Evolutionary conservation across 2,888 invertebrate species (phyloP), one percentile per base, ranked within the genome.

Genomic region (Chrysotoxum bicinctum): DNA sequence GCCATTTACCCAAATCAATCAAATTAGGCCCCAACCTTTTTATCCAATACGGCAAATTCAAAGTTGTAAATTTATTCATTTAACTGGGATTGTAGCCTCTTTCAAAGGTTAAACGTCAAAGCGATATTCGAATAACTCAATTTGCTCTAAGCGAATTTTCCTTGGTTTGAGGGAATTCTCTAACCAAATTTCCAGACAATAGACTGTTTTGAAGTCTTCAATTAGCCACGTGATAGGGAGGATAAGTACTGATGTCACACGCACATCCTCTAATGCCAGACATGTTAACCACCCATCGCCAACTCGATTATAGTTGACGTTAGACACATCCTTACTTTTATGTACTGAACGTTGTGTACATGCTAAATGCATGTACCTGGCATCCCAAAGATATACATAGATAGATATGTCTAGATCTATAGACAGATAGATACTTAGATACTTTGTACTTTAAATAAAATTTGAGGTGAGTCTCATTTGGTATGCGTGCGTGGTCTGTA

Each of bases 401-500:
- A 30, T 62, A 12, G 56, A 30, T 30, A 69, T 37, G 14, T 2
- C n/a, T 56, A 50, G 40, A 58, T 48, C 70, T 70, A 16, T 64
- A 43, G 37, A 26, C 45, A 35, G 10, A 23, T 14, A 50, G 32
- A 50, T 66, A 66, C 21, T 32, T 32, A 50, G 12, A 26, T 48
- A 66, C 66, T 66, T 66, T 48, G 19, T 43, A 52, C 37, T 23
- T 82, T 23, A 66, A 66, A 48, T 54, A 72, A 75, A 78, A 66
- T 84, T 76, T 72, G 80, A 81, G 81, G 80, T 77, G 81, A 81
- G 77, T 69, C 85, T 85, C 76, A 85, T 85, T 85, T 81, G 62
- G 77, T 85, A 85, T 85, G 85, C 85, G 76, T 85, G 85, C 85
- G 85, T 81, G 81, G 81, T 85, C 66, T 81, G 73, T 81, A 85